A percentile compares a stretch with the other conserved stretches of the same genome.
phyloP scores from a whole-genome alignment of 2,797 vertebrate species.

The Prunella strophiata region DNA sequence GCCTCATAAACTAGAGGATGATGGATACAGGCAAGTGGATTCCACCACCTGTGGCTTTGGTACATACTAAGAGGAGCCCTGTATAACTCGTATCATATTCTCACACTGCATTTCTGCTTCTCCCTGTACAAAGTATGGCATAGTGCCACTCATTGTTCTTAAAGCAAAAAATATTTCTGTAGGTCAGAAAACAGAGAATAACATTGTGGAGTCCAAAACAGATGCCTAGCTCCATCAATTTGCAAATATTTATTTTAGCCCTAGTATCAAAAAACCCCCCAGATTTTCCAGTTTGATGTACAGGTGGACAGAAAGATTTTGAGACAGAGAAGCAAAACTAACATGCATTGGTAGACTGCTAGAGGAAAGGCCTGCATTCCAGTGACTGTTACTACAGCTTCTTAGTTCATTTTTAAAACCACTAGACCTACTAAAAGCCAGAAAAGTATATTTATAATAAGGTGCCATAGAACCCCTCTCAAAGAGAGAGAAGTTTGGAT shows the following conservation, averaged over 20 bases:
- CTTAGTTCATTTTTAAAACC: not conserved
- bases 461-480: not conserved
- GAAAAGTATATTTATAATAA: not conserved
- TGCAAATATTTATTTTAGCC: not conserved
- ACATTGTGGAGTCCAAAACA: not conserved
- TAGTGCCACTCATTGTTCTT: not conserved
- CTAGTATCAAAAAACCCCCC: rapidly evolving
- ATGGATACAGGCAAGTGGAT: not conserved
- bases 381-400: not conserved
- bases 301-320: not conserved
- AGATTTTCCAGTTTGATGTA: not conserved
- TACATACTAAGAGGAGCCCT: not conserved
- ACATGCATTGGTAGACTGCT: not conserved
- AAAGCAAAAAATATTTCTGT: not conserved
- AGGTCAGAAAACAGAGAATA: not conserved
- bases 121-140: not conserved
- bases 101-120: not conserved
- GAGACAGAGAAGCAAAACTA: not conserved
- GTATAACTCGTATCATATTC: not conserved
- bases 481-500: not conserved
- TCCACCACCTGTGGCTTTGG: not conserved
- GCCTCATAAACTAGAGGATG: not conserved
- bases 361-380: not conserved
- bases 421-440: not conserved
- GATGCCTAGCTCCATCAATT: not conserved